Conservation (phyloP, 2,113 vertebrate species). For the Aix galericulata region DNA sequence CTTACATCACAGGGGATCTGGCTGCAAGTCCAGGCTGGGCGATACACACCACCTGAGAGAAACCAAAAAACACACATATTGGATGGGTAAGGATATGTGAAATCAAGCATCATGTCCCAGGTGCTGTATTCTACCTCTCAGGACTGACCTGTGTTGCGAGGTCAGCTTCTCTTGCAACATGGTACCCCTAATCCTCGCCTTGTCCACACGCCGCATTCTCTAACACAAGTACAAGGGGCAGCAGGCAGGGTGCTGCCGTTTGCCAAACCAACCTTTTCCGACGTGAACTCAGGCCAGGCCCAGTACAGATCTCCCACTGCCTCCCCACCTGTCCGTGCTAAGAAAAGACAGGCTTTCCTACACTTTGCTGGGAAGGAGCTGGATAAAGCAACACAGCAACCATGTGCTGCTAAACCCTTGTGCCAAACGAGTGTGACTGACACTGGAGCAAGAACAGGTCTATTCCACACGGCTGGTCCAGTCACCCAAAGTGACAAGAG, state of each 20-base stretch:
- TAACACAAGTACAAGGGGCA: background rate
- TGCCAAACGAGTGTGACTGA: background rate
- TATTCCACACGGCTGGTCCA: background rate
- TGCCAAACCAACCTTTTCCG: background rate
- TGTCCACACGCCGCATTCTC: background rate
- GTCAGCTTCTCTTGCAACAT: background rate
- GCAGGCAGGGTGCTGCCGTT: background rate
- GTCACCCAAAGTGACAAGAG: background rate
- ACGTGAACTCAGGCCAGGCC: background rate
- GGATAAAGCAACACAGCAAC: background rate
- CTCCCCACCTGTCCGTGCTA: background rate
- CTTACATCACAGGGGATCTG: background rate
- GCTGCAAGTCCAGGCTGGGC: background rate
- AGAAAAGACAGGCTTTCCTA: background rate
- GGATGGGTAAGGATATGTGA: background rate
- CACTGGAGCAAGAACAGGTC: background rate
- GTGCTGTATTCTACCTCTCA: background rate
- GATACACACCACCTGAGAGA: background rate
- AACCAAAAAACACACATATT: background rate
- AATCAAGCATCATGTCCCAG: rapidly evolving
- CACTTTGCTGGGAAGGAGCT: background rate
- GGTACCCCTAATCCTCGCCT: background rate
- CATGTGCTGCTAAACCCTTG: background rate
- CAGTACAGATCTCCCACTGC: no score
- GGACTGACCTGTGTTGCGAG: background rate